Evolutionary conservation across 2,113 vertebrate genomes (phyloP).

Genomic region (Marmota flaviventris): DNA sequence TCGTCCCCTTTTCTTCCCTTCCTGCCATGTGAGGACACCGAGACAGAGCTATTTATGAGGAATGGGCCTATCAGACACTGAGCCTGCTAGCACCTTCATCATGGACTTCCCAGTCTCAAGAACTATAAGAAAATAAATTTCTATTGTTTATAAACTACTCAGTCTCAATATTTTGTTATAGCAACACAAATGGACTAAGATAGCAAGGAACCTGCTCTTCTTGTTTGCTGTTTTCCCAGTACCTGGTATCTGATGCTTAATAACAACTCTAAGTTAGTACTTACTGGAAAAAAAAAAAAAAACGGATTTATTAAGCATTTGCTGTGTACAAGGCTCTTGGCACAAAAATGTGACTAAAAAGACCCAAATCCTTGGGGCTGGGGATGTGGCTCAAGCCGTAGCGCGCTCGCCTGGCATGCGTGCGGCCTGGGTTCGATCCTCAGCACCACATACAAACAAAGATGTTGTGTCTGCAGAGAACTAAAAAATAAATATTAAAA

Average conservation of each 20-base stretch:
- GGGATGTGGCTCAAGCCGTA: too few relatives aligned
- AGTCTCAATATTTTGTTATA: not conserved
- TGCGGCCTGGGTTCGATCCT: too few relatives aligned
- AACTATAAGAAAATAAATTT: too few relatives aligned
- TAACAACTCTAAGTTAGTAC: not conserved
- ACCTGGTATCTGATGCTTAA: not conserved
- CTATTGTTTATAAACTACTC: too few relatives aligned
- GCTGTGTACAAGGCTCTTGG: not conserved
- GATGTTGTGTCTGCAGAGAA: too few relatives aligned
- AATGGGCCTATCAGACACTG: not conserved
- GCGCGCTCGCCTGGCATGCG: too few relatives aligned
- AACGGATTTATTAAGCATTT: not conserved
- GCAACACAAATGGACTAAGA: not conserved
- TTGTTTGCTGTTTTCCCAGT: not conserved
- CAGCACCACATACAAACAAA: too few relatives aligned
- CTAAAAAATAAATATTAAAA: too few relatives aligned
- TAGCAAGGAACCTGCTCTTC: not conserved
- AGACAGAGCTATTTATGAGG: not conserved
- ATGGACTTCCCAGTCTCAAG: not conserved
- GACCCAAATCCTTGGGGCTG: not conserved
- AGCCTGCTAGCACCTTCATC: not conserved
- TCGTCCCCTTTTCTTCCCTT: not conserved
- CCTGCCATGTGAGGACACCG: not conserved
- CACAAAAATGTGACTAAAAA: not conserved
- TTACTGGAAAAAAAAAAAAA: not conserved